Conservation (phyloP, 2,797 vertebrate species). For the Siniperca undulata region DNA sequence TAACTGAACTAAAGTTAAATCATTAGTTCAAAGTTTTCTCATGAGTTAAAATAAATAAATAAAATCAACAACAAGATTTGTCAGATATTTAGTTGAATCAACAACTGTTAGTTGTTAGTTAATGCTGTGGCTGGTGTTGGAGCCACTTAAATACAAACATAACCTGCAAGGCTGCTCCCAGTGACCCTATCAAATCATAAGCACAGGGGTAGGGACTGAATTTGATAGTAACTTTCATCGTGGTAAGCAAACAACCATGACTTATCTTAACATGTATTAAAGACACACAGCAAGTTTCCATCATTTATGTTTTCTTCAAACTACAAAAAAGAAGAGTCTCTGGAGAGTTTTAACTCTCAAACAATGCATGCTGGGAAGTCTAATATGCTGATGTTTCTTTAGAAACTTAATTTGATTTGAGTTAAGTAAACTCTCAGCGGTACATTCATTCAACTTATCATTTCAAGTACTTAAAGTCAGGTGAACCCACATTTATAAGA, state of each 20-base stretch:
- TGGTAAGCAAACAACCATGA: neutral
- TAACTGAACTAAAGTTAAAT: neutral
- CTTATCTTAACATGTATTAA: neutral
- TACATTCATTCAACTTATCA: neutral
- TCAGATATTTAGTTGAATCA: neutral
- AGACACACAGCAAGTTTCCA: neutral
- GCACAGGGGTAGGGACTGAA: neutral
- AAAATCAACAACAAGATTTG: neutral
- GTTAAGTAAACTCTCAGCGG: neutral
- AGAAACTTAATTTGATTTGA: neutral
- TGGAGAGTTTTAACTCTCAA: neutral
- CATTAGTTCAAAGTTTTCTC: neutral
- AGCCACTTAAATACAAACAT: neutral
- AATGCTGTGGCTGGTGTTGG: neutral
- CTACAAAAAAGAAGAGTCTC: neutral
- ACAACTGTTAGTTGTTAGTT: neutral
- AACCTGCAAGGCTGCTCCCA: neutral
- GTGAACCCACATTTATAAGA: no score
- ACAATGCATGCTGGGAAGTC: slow-evolving; percentile 1
- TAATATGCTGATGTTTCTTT: neutral
- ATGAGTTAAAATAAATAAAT: neutral
- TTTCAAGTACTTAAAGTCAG: neutral
- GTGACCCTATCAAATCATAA: neutral
- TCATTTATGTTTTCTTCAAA: neutral
- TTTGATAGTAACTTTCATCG: neutral